Conservation (phyloP, 1,140 invertebrate species). For the Bombus superbus region DNA sequence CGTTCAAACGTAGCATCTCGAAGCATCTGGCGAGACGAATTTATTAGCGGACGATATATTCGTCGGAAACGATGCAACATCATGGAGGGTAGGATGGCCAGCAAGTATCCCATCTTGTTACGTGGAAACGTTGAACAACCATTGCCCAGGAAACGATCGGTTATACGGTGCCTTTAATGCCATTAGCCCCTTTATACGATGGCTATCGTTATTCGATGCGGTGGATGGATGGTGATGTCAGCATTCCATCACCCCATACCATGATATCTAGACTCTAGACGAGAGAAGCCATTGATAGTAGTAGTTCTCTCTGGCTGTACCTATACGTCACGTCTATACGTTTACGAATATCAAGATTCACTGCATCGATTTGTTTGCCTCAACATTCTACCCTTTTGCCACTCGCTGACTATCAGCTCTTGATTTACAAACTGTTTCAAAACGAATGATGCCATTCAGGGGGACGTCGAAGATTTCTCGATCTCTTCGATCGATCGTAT, state of each 20-base stretch:
- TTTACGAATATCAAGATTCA: slow-evolving; percentile 34
- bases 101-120: slow-evolving; percentile 31
- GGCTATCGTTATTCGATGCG: slow-evolving; percentile 62
- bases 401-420: background rate
- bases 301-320: background rate
- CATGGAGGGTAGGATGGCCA: background rate
- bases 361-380: slow-evolving; percentile 26
- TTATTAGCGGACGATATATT: slow-evolving; percentile 48
- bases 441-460: background rate
- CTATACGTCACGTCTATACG: slow-evolving; percentile 23
- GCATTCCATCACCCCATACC: slow-evolving; percentile 62
- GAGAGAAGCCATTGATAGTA: slow-evolving; percentile 22
- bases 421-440: background rate
- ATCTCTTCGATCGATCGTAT: background rate
- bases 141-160: slow-evolving; percentile 46
- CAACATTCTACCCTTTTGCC: slow-evolving; percentile 15
- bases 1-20: background rate
- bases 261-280: slow-evolving; percentile 13
- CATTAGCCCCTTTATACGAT: slow-evolving; percentile 65
- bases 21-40: slow-evolving; percentile 11
- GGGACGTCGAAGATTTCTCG: background rate
- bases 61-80: background rate
- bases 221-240: slow-evolving; percentile 67
- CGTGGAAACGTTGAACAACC: background rate
- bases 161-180: slow-evolving; percentile 60